phyloP scores from a whole-genome alignment of 1,140 invertebrate species.

The Drosophila teissieri region DNA sequence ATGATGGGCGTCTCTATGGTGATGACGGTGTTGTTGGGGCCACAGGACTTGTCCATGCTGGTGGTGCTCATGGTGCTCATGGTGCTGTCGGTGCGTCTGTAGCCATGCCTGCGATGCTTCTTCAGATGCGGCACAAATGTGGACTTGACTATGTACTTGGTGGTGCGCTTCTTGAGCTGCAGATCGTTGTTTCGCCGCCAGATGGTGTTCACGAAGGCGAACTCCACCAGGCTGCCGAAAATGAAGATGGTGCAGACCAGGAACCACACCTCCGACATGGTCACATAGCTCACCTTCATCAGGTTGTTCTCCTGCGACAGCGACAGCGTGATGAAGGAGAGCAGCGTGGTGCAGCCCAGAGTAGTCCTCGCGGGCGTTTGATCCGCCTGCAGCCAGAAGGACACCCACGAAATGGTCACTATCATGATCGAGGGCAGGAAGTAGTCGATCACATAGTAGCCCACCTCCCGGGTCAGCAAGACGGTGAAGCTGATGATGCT shows the following conservation, averaged over 20 bases:
- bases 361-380: conserved; percentile 92
- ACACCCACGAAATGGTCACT: conserved; percentile 95
- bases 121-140: conserved; percentile 91
- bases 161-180: conserved; percentile 92
- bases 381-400: conserved; percentile 95
- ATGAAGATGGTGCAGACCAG: conserved; percentile 92
- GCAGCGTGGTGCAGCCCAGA: conserved; percentile 91
- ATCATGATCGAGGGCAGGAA: conserved; percentile 95
- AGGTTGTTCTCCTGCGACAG: conserved; percentile 90
- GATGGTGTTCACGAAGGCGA: conserved; percentile 95
- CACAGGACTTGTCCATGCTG: conserved; percentile 84
- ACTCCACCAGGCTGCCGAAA: conserved; percentile 94
- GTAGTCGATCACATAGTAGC: conserved; percentile 95
- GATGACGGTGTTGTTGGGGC: conserved; percentile 60
- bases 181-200: conserved; percentile 93
- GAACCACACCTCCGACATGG: conserved; percentile 95
- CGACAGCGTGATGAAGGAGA: conserved; percentile 94
- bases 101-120: conserved; percentile 85
- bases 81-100: conserved; percentile 85
- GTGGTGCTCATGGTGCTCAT: conserved; percentile 85
- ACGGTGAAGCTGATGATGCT: conserved; percentile 92
- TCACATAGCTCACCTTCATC: conserved; percentile 94
- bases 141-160: conserved; percentile 92
- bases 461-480: conserved; percentile 91
- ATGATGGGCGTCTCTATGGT: conserved; percentile 72